A percentile compares a stretch with the other conserved stretches of the same genome.
Evolutionary conservation across 2,797 vertebrate genomes (phyloP).

Genomic region (Leptodactylus fallax): DNA sequence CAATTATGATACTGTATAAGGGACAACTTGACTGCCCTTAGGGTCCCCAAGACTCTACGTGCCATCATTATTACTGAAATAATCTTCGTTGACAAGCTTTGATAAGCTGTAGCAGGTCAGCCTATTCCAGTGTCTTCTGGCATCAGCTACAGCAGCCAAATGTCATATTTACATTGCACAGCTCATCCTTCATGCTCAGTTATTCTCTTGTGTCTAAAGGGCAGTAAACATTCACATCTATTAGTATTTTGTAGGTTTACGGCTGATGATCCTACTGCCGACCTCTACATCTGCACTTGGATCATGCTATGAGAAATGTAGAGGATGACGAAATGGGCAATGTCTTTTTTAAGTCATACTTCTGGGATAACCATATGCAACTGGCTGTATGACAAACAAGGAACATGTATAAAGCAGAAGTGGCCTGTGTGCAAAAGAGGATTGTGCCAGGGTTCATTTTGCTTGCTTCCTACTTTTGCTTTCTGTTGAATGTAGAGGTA

Average conservation of each 20-base stretch:
- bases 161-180: constrained; percentile 42
- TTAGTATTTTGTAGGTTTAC: constrained; percentile 1
- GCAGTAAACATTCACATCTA: neutral
- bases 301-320: constrained; percentile 3
- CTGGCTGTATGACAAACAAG: neutral
- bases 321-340: neutral
- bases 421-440: neutral
- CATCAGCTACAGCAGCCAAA: constrained; percentile 47
- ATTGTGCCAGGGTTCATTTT: neutral
- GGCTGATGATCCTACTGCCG: accelerated
- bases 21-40: neutral
- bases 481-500: neutral
- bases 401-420: neutral
- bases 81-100: too few species aligned
- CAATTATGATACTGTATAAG: neutral
- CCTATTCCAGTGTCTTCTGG: constrained; percentile 50
- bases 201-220: constrained; percentile 56
- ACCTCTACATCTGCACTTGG: neutral
- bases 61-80: constrained; percentile 46
- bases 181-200: constrained; percentile 55
- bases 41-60: constrained; percentile 7
- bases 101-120: constrained; percentile 47
- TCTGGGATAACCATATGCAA: neutral
- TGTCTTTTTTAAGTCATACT: neutral
- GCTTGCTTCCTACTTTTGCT: neutral